Base-by-base conservation (phyloP, 2,113 vertebrate genomes). In the Nycticorax nycticorax region DNA sequence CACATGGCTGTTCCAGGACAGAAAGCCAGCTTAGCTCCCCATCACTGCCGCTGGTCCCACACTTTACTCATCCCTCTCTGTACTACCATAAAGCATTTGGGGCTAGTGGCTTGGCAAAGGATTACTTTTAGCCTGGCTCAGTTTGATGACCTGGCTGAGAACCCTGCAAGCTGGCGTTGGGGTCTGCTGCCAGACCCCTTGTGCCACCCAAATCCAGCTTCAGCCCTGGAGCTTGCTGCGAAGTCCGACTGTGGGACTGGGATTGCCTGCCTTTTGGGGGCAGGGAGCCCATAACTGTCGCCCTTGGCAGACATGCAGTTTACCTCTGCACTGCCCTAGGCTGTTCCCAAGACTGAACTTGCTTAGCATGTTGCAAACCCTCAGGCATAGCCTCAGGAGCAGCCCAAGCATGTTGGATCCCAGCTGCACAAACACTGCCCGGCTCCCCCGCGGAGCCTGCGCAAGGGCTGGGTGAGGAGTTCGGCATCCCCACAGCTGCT, bases 351-450 rank as follows among this genome's bases (percentile, higher is more conserved):
- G 21, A 10, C 11, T 7, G 14, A 73, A 30, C 30, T 12, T 3
- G 4, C n/a, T 50, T 16, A 16, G 32, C 12, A 4, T 0, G 0
- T 30, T 52, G 28, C 52, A 33, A 76, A 76, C 14, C 47, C 72
- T 32, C 66, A 4, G 37, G n/a, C 47, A 10, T 0, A 5, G 71
- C 56, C 37, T 30, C 2, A 4, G 57, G 0, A 60, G 37, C 32
- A 81, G 22, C 48, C 5, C 0, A 0, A 41, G 18, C 2, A 0
- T 18, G 37, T 0, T 2, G 50, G 13, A 75, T 48, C 27, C 28
- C 73, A 72, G 59, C 63, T 47, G 68, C 64, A 62, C 57, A 18
- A 27, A 14, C 27, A 7, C 43, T 17, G 39, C 82, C 74, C 13
- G 41, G 18, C n/a, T 62, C 68, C 28, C 30, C 68, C 4, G 45